Conservation (phyloP, 2,888 invertebrate species). For the Erebia palarica region DNA sequence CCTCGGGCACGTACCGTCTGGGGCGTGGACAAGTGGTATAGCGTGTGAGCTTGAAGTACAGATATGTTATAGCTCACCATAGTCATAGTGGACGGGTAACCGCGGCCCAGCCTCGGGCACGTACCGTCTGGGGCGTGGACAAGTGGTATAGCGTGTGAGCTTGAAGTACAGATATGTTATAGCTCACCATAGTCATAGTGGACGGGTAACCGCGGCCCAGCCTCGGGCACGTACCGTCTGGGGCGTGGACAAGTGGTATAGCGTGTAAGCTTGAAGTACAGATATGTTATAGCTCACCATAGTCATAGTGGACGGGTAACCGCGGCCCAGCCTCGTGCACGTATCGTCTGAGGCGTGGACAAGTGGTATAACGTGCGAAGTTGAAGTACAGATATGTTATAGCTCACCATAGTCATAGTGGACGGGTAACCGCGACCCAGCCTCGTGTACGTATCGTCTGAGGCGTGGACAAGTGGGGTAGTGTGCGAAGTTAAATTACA, state of each 20-base stretch:
- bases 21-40: constrained; percentile 92
- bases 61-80: background rate
- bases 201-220: constrained; percentile 56
- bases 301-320: background rate
- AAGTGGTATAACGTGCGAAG: constrained; percentile 85
- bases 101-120: constrained; percentile 76
- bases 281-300: background rate
- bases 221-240: constrained; percentile 71
- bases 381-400: too few relatives aligned
- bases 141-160: constrained; percentile 85
- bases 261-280: constrained; percentile 44
- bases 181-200: constrained; percentile 48
- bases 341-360: constrained; percentile 88
- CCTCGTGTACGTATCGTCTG: constrained; percentile 82
- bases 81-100: background rate
- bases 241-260: constrained; percentile 92
- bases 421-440: constrained; percentile 59
- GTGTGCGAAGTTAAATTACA: constrained; percentile 45
- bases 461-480: constrained; percentile 92
- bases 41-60: constrained; percentile 44
- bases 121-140: constrained; percentile 88
- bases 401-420: background rate
- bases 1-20: constrained; percentile 83
- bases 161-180: too few relatives aligned
- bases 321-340: constrained; percentile 76